These are phyloP conservation scores for Athrips mouffetella DNA, from an alignment of 2,888 invertebrate genomes.

Conservation along the genomic window DNA sequence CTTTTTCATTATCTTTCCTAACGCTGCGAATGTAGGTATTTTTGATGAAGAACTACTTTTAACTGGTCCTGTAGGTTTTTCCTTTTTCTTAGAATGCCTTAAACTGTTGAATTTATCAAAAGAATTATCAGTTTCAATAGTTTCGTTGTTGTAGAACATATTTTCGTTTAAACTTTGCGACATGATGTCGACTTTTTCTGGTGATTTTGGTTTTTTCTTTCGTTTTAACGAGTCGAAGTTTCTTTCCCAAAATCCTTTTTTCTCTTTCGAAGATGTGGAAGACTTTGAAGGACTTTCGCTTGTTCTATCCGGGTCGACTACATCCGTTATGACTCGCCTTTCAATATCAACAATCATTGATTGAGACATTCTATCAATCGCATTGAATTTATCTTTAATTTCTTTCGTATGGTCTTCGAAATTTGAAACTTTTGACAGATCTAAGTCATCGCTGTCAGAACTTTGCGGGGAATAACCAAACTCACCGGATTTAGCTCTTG, in stretches of 20 bases:
- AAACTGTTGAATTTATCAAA: conserved; percentile 71
- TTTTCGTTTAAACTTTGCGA: conserved; percentile 77
- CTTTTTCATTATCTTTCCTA: conserved; percentile 73
- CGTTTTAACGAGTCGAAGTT: conserved; percentile 74
- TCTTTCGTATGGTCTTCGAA: conserved; percentile 65
- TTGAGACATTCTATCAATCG: conserved; percentile 74
- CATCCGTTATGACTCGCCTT: conserved; percentile 50
- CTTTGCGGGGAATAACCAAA: conserved; percentile 71
- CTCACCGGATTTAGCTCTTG: conserved; percentile 68
- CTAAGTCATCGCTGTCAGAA: conserved; percentile 68
- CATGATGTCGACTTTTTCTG: conserved; percentile 69
- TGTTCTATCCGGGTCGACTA: conserved; percentile 37
- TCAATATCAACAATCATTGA: conserved; percentile 75
- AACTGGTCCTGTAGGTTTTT: conserved; percentile 45
- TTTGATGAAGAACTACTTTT: conserved; percentile 70
- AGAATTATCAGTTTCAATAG: conserved; percentile 59
- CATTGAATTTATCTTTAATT: conserved; percentile 68
- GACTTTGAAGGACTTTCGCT: conserved; percentile 66
- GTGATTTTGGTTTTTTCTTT: conserved; percentile 64
- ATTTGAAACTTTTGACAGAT: conserved; percentile 50
- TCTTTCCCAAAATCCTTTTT: conserved; percentile 76
- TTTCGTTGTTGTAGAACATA: conserved; percentile 68
- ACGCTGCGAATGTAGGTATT: conserved; percentile 70
- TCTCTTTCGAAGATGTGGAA: conserved; percentile 63
- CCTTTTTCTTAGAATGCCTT: conserved; percentile 64